Evolutionary conservation across 2,113 vertebrate species (phyloP), one percentile per base, ranked within the genome.

Genomic region (Pseudois nayaur): DNA sequence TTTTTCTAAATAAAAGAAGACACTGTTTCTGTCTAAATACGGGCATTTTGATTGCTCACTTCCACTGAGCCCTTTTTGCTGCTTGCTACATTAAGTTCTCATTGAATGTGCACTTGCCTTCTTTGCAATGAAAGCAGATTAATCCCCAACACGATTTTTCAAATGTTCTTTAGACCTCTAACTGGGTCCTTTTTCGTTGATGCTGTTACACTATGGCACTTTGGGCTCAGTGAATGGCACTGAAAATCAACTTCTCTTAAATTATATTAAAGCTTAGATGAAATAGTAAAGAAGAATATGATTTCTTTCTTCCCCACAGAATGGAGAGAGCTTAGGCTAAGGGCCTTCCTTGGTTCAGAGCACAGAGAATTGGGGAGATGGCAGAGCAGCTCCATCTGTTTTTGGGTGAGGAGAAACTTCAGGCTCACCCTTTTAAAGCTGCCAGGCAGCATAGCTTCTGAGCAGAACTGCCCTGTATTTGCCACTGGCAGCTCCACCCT

Each of bases 11-110:
- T 83, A 91, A 87, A 94, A 97, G 81, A 81, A 89, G 92, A 96
- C 96, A 71, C 5, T 57, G 3, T 85, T 97, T 52, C 94, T 97
- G 74, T 88, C 96, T 97, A 96, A 96, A 98, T 95, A 84, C 0
- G 15, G 87, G 7, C 96, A 94, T 94, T 95, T 87, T 90, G n/a
- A 81, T 71, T 54, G 84, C 67, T 91, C 57, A 25, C 76, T 93
- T 91, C 79, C 60, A 60, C 85, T 88, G 84, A 96, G 82, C 45
- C 25, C 60, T 89, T 74, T 84, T 93, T 50, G 76, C 54, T 60
- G 48, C 84, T 94, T 76, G 87, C 87, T 96, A 89, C 85, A 91
- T 96, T 98, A 96, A 76, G 50, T 96, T 96, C n/a, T 96, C 50
- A 48, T 55, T 85, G 54, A 59, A 79, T 96, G 79, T 85, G 91